A percentile compares a stretch with the other conserved stretches of the same genome.
Evolutionary conservation across 2,888 invertebrate genomes (phyloP).

Genomic region (Polyommatus icarus): DNA sequence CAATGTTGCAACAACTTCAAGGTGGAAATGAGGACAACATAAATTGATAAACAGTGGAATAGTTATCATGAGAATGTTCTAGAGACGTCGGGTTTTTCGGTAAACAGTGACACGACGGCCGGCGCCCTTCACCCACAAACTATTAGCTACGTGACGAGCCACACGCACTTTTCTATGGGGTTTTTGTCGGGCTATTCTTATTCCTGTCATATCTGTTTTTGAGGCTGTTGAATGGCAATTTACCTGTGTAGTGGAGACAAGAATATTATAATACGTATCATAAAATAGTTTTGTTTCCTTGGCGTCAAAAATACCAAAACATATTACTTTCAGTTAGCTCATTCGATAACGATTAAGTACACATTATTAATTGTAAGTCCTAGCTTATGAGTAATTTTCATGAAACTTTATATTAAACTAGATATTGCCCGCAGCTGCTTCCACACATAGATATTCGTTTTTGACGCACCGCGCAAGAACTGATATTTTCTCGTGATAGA

Average conservation of each 20-base stretch:
- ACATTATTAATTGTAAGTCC: too few relatives aligned
- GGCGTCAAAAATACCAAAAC: too few relatives aligned
- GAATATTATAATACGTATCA: too few relatives aligned
- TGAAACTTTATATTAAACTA: too few relatives aligned
- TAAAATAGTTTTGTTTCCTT: too few relatives aligned
- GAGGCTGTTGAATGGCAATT: background rate
- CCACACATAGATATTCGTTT: too few relatives aligned
- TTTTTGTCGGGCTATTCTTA: conserved; percentile 38
- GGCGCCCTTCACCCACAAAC: conserved; percentile 62
- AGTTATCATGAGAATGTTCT: conserved; percentile 18
- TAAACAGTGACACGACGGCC: conserved; percentile 47
- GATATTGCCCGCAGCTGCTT: too few relatives aligned
- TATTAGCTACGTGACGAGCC: conserved; percentile 60
- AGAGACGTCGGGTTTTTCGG: conserved; percentile 43
- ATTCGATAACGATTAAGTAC: too few relatives aligned
- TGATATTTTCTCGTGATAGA: too few relatives aligned
- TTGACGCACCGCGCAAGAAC: too few relatives aligned
- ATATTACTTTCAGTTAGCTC: too few relatives aligned
- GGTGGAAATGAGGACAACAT: conserved; percentile 9
- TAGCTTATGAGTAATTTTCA: too few relatives aligned
- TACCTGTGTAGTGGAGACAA: background rate
- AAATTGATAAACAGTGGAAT: conserved; percentile 17
- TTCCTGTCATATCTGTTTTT: background rate
- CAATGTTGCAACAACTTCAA: background rate
- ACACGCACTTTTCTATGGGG: conserved; percentile 52